Evolutionary conservation across 2,888 invertebrate species (phyloP).

Genomic region (Eueremaeus valkanovi): DNA sequence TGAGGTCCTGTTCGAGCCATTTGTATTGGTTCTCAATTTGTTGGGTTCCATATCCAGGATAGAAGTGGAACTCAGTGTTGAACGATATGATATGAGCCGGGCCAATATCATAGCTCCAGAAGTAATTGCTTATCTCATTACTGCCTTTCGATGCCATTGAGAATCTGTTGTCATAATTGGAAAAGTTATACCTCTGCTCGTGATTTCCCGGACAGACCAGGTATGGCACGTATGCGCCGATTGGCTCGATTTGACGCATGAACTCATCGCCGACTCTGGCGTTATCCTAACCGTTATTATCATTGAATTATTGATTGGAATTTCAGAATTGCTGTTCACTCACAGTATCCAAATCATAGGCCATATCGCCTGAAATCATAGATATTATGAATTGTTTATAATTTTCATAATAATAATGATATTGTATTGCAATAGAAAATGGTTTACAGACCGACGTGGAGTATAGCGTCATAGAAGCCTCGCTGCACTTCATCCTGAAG

Average conservation of each 20-base stretch:
- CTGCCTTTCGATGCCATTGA: constrained; percentile 70
- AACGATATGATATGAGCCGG: constrained; percentile 86
- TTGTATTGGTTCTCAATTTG: constrained; percentile 72
- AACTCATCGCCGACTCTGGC: constrained; percentile 70
- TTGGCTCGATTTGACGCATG: constrained; percentile 83
- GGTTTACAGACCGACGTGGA: constrained; percentile 39
- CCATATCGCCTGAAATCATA: constrained; percentile 41
- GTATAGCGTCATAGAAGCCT: constrained; percentile 40
- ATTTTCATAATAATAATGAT: no score
- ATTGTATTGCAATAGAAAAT: background rate
- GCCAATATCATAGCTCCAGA: constrained; percentile 82
- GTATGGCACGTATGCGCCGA: constrained; percentile 85
- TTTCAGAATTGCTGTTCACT: background rate
- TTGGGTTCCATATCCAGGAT: constrained; percentile 63
- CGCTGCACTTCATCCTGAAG: constrained; percentile 38
- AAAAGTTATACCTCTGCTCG: constrained; percentile 75
- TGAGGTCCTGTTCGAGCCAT: constrained; percentile 80
- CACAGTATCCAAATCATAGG: constrained; percentile 43
- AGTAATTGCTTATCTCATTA: constrained; percentile 51
- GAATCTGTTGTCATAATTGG: constrained; percentile 86
- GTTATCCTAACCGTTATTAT: constrained; percentile 36
- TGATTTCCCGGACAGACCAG: constrained; percentile 82
- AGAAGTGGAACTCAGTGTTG: constrained; percentile 92
- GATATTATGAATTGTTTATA: background rate
- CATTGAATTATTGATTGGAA: background rate